These are phyloP conservation scores for Erebia ligea DNA, from an alignment of 2,888 invertebrate genomes.

Conservation along the genomic window DNA sequence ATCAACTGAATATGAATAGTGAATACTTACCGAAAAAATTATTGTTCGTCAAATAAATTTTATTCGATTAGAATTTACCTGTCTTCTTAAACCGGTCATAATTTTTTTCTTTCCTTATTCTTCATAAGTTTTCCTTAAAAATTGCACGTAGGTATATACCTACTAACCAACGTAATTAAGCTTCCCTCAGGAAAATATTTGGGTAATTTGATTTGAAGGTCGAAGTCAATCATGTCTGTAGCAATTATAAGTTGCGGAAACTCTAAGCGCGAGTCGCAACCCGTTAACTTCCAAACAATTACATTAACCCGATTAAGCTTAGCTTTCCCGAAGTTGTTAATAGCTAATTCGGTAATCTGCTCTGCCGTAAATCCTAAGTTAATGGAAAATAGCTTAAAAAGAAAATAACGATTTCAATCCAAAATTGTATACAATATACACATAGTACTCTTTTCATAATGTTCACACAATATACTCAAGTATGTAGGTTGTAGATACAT, in stretches of 20 bases:
- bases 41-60: too few relatives aligned
- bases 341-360: conserved; percentile 23
- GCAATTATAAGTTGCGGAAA: conserved; percentile 27
- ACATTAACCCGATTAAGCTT: conserved; percentile 28
- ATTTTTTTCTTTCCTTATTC: background rate
- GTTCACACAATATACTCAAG: background rate
- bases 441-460: background rate
- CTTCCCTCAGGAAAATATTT: background rate
- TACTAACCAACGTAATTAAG: background rate
- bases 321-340: conserved; percentile 18
- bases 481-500: too few relatives aligned
- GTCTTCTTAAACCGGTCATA: background rate
- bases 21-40: too few relatives aligned
- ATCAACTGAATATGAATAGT: too few relatives aligned
- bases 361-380: background rate
- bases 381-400: background rate
- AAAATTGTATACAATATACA: too few relatives aligned
- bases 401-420: background rate
- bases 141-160: conserved; percentile 5
- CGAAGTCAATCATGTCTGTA: conserved; percentile 23
- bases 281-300: conserved; percentile 31
- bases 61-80: too few relatives aligned
- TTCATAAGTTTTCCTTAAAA: background rate
- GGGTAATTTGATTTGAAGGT: conserved; percentile 10
- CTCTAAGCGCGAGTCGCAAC: conserved; percentile 21